These are phyloP conservation scores for Notiomystis cincta DNA, from an alignment of 2,113 vertebrate genomes.

Conservation along the genomic window DNA sequence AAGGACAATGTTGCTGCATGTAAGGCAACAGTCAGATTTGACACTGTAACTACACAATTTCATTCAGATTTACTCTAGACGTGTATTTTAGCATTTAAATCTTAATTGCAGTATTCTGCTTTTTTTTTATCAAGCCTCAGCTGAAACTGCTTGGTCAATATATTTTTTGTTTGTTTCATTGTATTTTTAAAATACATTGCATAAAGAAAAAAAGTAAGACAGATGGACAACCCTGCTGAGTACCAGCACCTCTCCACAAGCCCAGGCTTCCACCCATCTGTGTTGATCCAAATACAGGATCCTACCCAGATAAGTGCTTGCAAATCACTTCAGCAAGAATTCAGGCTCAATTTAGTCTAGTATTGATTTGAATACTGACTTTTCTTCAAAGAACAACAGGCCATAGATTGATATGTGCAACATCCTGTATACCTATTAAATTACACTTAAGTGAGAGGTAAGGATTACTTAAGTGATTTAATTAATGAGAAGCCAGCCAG, in stretches of 20 bases:
- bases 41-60: neutral
- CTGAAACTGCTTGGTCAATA: neutral
- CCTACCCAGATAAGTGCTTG: neutral
- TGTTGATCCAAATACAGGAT: neutral
- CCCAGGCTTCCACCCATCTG: constrained; percentile 16
- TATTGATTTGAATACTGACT: neutral
- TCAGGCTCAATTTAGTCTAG: neutral
- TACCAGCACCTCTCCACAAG: neutral
- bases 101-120: neutral
- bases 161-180: neutral
- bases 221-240: constrained; percentile 48
- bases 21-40: neutral
- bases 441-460: neutral
- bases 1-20: neutral
- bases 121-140: neutral
- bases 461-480: neutral
- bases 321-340: neutral
- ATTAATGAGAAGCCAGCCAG: neutral
- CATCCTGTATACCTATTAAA: neutral
- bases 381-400: neutral
- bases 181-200: neutral
- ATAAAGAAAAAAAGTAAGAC: neutral
- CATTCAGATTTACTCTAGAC: neutral
- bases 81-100: neutral
- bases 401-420: neutral